Percentiles rank a stretch among this genome's conserved stretches.
phyloP scores from a whole-genome alignment of 2,113 vertebrate genomes.

The Nyctereutes procyonoides region DNA sequence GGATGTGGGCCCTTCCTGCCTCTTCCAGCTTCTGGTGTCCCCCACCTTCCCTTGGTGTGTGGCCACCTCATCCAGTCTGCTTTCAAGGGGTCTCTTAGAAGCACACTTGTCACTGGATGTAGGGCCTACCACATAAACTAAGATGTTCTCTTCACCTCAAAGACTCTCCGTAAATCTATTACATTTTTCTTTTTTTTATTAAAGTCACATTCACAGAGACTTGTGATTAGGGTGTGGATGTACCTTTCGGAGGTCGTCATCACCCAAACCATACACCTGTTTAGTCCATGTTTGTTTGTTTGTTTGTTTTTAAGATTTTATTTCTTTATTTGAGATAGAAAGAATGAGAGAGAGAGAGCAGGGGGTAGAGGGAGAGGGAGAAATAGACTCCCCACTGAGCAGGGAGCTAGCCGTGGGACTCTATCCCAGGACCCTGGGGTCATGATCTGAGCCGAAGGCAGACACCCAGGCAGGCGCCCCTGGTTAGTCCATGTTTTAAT shows the following conservation, averaged over 20 bases:
- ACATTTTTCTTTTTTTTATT: not conserved
- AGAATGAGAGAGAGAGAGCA: too few relatives aligned
- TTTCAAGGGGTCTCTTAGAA: not conserved
- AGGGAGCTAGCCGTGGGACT: too few relatives aligned
- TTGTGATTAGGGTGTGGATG: fast-evolving
- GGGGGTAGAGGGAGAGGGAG: too few relatives aligned
- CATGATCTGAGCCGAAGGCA: too few relatives aligned
- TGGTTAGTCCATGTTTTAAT: fast-evolving
- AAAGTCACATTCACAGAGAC: too few relatives aligned
- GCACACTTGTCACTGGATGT: fast-evolving
- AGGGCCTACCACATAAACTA: not conserved
- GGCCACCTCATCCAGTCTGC: not conserved
- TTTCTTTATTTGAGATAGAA: too few relatives aligned
- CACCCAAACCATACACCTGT: fast-evolving
- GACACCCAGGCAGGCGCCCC: too few relatives aligned
- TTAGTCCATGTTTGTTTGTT: not conserved
- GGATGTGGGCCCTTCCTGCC: fast-evolving
- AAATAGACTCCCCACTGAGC: too few relatives aligned
- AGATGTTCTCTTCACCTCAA: too few relatives aligned
- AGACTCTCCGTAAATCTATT: not conserved
- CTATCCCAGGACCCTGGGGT: too few relatives aligned
- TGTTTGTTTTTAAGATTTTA: too few relatives aligned
- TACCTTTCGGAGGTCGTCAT: fast-evolving
- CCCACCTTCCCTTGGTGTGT: fast-evolving
- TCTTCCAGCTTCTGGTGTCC: not conserved